Evolutionary conservation across 2,797 vertebrate species (phyloP).

Genomic region (Galaxias olidus): DNA sequence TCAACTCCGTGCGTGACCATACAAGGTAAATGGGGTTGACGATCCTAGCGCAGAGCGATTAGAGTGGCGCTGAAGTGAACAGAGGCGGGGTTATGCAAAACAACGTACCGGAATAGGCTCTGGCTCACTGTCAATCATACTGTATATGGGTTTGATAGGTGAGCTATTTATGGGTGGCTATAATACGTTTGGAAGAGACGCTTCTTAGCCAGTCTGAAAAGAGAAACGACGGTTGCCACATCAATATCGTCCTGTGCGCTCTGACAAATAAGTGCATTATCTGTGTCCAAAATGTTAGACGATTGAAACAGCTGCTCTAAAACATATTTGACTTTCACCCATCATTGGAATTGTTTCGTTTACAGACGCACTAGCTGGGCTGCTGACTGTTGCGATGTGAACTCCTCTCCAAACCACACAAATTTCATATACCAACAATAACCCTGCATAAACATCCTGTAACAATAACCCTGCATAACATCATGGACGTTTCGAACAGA

Average conservation of each 20-base stretch:
- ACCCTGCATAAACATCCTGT: too few relatives aligned
- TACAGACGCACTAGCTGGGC: too few relatives aligned
- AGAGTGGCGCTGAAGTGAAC: constrained; percentile 30
- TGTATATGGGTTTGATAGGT: constrained; percentile 82
- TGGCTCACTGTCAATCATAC: constrained; percentile 61
- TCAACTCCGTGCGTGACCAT: constrained; percentile 81
- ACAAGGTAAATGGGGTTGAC: constrained; percentile 80
- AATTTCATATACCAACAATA: too few relatives aligned
- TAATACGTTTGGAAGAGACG: constrained; percentile 81
- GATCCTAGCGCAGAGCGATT: constrained; percentile 62
- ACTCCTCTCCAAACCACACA: too few relatives aligned
- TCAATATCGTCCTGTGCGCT: constrained; percentile 18
- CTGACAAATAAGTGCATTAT: constrained; percentile 36
- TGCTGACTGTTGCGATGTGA: too few relatives aligned
- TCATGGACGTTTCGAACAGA: too few relatives aligned
- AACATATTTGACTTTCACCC: too few relatives aligned
- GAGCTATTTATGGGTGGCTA: constrained; percentile 98
- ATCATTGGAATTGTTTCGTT: too few relatives aligned
- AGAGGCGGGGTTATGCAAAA: constrained; percentile 47
- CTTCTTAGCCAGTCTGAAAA: constrained; percentile 60
- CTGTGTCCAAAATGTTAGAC: constrained; percentile 26
- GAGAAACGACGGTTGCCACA: constrained; percentile 59
- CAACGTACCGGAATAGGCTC: constrained; percentile 68
- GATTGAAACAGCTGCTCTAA: constrained; percentile 5
- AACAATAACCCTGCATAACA: too few relatives aligned